Percentiles rank a stretch among this genome's conserved stretches.
phyloP scores from a whole-genome alignment of 2,113 vertebrate species.

The Platysternon megacephalum region DNA sequence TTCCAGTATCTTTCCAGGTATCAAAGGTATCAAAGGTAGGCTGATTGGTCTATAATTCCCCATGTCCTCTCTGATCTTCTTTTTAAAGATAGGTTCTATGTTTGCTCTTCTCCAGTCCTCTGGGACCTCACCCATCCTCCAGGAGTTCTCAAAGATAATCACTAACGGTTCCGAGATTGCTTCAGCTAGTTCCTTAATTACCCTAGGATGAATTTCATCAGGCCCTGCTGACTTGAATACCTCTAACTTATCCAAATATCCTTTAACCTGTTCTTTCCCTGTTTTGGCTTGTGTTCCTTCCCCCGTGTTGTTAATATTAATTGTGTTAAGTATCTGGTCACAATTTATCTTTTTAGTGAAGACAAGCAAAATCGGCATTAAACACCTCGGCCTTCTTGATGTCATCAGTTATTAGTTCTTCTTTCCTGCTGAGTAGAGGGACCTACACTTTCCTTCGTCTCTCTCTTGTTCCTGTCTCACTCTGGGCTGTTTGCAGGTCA shows the following conservation, averaged over 20 bases:
- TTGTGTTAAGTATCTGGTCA: neutral
- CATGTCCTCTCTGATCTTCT: neutral
- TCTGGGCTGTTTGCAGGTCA: neutral
- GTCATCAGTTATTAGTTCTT: neutral
- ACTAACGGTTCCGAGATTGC: neutral
- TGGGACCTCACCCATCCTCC: neutral
- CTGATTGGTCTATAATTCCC: neutral
- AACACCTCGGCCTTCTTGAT: neutral
- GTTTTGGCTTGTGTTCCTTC: neutral
- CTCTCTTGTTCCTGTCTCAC: neutral
- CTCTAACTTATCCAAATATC: neutral
- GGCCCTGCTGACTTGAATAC: neutral
- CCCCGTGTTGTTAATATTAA: neutral
- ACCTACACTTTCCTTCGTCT: neutral
- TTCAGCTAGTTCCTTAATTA: neutral
- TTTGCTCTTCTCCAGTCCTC: neutral
- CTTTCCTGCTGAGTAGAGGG: neutral
- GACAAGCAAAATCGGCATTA: neutral
- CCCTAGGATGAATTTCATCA: neutral
- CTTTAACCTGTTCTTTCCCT: neutral
- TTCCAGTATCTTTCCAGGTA: neutral
- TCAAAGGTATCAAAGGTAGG: neutral
- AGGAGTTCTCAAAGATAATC: neutral
- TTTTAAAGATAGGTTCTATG: neutral
- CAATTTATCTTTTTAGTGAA: neutral